These are phyloP conservation scores for Gortyna flavago DNA, from an alignment of 2,888 invertebrate species.

Conservation along the genomic window DNA sequence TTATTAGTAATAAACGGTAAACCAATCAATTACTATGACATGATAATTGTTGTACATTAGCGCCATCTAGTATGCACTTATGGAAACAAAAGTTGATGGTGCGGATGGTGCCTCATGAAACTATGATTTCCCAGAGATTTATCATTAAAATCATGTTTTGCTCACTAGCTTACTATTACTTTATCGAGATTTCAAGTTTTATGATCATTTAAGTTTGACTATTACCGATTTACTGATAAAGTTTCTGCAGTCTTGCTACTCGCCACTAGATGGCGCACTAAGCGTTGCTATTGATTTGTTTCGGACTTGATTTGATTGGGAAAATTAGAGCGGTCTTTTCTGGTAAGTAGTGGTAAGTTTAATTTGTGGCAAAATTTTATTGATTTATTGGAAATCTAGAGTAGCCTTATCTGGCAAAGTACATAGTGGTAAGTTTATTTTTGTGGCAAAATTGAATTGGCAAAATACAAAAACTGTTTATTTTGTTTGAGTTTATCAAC, in stretches of 20 bases:
- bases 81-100: background rate
- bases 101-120: background rate
- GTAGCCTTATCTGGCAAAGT: background rate
- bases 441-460: background rate
- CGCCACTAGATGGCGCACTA: slow-evolving; percentile 80
- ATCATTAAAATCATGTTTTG: background rate
- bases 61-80: slow-evolving; percentile 63
- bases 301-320: background rate
- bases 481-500: background rate
- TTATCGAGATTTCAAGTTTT: background rate
- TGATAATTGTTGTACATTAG: slow-evolving; percentile 34
- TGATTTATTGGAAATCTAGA: background rate
- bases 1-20: slow-evolving; percentile 16
- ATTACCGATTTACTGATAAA: slow-evolving; percentile 43
- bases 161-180: too few relatives aligned
- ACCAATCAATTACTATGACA: slow-evolving; percentile 15
- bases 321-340: background rate
- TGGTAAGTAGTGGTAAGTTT: background rate
- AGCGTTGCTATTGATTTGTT: background rate
- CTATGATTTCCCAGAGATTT: background rate
- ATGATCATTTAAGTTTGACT: background rate
- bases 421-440: background rate
- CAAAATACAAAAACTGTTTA: background rate
- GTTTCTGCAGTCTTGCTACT: slow-evolving; percentile 77
- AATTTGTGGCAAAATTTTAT: background rate